A percentile compares a stretch with the other conserved stretches of the same genome.
phyloP scores from a whole-genome alignment of 1,140 invertebrate genomes.

The Babylonia areolata region DNA sequence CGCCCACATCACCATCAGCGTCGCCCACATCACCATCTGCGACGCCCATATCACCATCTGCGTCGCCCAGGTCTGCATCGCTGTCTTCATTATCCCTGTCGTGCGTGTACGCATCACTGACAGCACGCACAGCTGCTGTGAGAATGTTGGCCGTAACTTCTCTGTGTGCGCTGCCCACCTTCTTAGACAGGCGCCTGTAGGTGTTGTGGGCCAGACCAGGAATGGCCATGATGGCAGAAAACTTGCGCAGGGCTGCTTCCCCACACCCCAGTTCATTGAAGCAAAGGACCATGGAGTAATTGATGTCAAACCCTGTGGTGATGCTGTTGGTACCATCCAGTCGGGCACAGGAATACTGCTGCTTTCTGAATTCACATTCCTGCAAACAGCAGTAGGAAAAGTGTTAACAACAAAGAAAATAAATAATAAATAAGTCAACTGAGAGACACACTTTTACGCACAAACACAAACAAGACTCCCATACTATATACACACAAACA shows the following conservation, averaged over 20 bases:
- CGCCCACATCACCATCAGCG: too few species aligned
- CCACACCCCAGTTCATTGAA: slow-evolving; percentile 13
- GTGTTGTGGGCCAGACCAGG: slow-evolving; percentile 11
- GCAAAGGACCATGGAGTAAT: background rate
- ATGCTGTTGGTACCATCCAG: background rate
- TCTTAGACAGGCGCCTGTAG: slow-evolving; percentile 2
- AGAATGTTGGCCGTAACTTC: background rate
- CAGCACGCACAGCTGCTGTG: background rate
- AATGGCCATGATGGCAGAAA: slow-evolving; percentile 9
- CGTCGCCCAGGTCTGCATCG: background rate
- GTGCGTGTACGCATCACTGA: background rate
- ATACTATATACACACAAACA: too few species aligned
- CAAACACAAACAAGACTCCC: too few species aligned
- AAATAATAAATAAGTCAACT: too few species aligned
- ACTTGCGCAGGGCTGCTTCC: slow-evolving; percentile 13
- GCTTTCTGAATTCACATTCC: background rate
- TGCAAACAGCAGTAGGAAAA: too few species aligned
- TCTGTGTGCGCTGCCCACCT: background rate
- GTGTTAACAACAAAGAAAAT: too few species aligned
- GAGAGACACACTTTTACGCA: too few species aligned
- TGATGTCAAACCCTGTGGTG: background rate
- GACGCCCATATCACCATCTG: too few species aligned
- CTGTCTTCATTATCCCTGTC: background rate
- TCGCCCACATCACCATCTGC: background rate
- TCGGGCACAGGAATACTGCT: slow-evolving; percentile 19